Base-by-base conservation (phyloP, 2,113 vertebrate genomes). In the Cichladusa arquata region DNA sequence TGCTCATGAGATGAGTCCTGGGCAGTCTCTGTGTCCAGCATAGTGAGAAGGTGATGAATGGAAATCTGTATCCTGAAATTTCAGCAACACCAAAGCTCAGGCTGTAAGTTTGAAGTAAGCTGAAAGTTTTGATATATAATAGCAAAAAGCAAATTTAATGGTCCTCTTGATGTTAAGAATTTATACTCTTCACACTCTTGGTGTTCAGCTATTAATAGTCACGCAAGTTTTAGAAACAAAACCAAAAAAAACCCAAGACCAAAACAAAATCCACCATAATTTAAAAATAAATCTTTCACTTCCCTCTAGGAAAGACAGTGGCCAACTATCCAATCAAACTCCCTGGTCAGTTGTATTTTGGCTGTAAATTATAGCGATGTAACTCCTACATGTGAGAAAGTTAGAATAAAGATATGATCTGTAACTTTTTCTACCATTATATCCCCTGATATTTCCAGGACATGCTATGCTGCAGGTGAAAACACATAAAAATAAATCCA, bases 191-290 rank as follows among this genome's bases (percentile, higher is more conserved):
- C 29, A 40, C 13, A 45, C 1, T n/a, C 26, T 69, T 42, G 1
- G 3, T 67, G 20, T 50, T 77, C 19, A 86, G 42, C 2, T 4
- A 7, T n/a, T 65, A 82, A 45, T 14, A 67, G 7, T 14, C 34
- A 51, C 1, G 1, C 17, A 40, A 2, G 0, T 57, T 65, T 65
- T 25, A 25, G 50, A 73, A 90, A 48, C 1, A 11, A 69, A 83
- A n/a, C 2, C 24, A 28, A 16, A 19, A 42, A 44, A 31, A 13
- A 2, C 1, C 4, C 5, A 29, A 61, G 29, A 24, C 6, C 8
- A 31, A 25, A 28, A 11, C 14, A 17, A 47, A 18, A 1, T 2
- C 11, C 11, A n/a, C 3, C 1, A 67, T 6, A 50, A 77, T 42
- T 92, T 81, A 57, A 57, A 94, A 72, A 47, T 51, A 45, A 61